These are phyloP conservation scores for Amblyjoppa fuscipennis DNA, from an alignment of 2,888 invertebrate species.

Conservation along the genomic window DNA sequence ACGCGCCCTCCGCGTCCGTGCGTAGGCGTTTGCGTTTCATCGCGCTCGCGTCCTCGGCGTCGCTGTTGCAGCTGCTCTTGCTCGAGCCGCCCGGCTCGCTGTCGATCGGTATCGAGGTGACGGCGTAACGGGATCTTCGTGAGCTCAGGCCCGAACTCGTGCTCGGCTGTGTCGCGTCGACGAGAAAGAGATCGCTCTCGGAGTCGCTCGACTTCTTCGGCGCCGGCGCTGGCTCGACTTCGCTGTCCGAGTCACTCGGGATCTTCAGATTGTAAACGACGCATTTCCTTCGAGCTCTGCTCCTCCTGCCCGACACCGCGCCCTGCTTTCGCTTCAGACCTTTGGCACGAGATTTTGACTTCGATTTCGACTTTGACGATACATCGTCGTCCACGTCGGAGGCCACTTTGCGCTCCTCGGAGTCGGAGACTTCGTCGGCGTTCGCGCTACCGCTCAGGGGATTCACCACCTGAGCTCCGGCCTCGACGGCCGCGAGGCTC, in stretches of 20 bases:
- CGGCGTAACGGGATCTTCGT: conserved; percentile 74
- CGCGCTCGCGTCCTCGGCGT: conserved; percentile 62
- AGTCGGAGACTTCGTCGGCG: conserved; percentile 50
- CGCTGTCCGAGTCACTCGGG: conserved; percentile 64
- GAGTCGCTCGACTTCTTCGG: conserved; percentile 70
- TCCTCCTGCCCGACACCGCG: conserved; percentile 69
- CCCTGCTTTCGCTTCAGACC: conserved; percentile 78
- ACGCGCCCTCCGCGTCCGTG: conserved; percentile 71
- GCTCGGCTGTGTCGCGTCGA: conserved; percentile 82
- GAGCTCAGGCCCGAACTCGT: conserved; percentile 82
- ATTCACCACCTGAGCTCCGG: conserved; percentile 66
- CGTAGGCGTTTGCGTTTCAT: conserved; percentile 73
- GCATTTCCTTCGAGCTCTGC: conserved; percentile 76
- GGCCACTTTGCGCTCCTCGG: conserved; percentile 40
- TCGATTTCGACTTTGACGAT: conserved; percentile 73
- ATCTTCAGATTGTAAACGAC: conserved; percentile 72
- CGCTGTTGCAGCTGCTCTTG: conserved; percentile 73
- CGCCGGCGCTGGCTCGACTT: conserved; percentile 28
- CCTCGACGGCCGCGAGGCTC: conserved; percentile 86
- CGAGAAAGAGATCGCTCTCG: conserved; percentile 72
- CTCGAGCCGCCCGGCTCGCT: conserved; percentile 68
- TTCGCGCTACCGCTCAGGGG: conserved; percentile 12
- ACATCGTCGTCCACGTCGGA: conserved; percentile 41
- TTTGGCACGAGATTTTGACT: conserved; percentile 77
- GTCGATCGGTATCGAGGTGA: conserved; percentile 56